These are phyloP conservation scores for Callipepla squamata DNA, from an alignment of 2,113 vertebrate genomes.

Conservation along the genomic window DNA sequence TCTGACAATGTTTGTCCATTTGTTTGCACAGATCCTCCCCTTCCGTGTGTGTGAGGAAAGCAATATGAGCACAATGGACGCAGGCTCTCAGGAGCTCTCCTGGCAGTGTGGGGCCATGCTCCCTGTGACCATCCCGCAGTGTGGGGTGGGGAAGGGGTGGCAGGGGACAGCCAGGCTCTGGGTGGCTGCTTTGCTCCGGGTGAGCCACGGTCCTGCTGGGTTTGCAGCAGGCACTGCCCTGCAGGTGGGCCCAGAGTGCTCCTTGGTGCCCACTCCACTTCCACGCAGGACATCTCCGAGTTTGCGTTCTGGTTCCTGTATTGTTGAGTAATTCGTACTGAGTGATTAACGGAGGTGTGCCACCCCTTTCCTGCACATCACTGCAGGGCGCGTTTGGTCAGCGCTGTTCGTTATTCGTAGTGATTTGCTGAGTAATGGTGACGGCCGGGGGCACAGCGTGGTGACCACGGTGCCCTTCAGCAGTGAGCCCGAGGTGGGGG, in stretches of 20 bases:
- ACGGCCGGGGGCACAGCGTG: not conserved
- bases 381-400: not conserved
- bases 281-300: fast-evolving
- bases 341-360: not conserved
- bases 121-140: not conserved
- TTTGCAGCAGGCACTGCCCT: not conserved
- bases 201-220: not conserved
- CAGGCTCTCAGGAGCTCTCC: not conserved
- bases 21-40: not conserved
- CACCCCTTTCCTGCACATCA: not conserved
- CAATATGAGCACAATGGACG: not conserved
- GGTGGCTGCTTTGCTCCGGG: too few species aligned
- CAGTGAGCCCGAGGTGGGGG: too few species aligned
- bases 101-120: not conserved
- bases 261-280: not conserved
- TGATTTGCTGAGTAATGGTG: not conserved
- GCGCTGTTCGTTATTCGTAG: not conserved
- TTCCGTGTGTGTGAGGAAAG: not conserved
- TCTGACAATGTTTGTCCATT: not conserved
- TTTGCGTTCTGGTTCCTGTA: not conserved
- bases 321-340: not conserved
- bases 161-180: too few species aligned
- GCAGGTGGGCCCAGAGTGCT: not conserved
- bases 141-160: too few species aligned
- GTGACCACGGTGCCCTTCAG: not conserved